phyloP scores from a whole-genome alignment of 2,888 invertebrate species.

The Drosophila stalkeri region DNA sequence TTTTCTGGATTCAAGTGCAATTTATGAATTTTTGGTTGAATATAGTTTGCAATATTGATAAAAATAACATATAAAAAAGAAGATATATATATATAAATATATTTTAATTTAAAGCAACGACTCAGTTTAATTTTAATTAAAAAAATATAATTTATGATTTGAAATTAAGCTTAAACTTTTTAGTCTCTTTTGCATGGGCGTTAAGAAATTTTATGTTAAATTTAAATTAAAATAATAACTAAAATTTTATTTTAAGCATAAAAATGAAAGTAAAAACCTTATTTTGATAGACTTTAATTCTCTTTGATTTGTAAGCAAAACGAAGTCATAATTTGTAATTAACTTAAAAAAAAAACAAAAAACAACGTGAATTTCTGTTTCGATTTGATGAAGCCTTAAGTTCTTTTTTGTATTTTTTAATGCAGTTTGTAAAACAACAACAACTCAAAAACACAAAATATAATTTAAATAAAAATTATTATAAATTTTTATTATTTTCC shows the following conservation, averaged over 20 bases:
- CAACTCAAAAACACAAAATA: constrained; percentile 74
- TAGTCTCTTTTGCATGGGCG: constrained; percentile 17
- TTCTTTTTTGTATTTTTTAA: constrained; percentile 64
- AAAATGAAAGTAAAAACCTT: constrained; percentile 24
- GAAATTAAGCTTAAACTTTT: constrained; percentile 21
- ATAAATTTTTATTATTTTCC: constrained; percentile 46
- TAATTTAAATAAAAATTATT: constrained; percentile 77
- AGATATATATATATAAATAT: constrained; percentile 21
- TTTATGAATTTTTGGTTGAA: constrained; percentile 44
- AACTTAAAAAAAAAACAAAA: constrained; percentile 52
- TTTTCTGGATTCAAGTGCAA: constrained; percentile 51
- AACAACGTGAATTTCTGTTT: constrained; percentile 58
- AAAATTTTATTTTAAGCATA: constrained; percentile 41
- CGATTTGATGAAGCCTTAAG: constrained; percentile 59
- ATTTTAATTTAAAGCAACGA: constrained; percentile 49
- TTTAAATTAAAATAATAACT: constrained; percentile 11
- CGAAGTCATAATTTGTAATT: constrained; percentile 82
- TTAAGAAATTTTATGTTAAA: constrained; percentile 24
- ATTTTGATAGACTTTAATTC: constrained; percentile 59
- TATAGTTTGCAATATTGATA: constrained; percentile 10
- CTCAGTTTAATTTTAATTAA: constrained; percentile 51
- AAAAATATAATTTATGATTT: constrained; percentile 23
- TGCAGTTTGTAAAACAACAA: constrained; percentile 70
- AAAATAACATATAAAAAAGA: not conserved
- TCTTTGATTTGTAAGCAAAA: constrained; percentile 72